These are phyloP conservation scores for Stenotaenia linearis DNA, from an alignment of 2,888 invertebrate species.

Conservation along the genomic window DNA sequence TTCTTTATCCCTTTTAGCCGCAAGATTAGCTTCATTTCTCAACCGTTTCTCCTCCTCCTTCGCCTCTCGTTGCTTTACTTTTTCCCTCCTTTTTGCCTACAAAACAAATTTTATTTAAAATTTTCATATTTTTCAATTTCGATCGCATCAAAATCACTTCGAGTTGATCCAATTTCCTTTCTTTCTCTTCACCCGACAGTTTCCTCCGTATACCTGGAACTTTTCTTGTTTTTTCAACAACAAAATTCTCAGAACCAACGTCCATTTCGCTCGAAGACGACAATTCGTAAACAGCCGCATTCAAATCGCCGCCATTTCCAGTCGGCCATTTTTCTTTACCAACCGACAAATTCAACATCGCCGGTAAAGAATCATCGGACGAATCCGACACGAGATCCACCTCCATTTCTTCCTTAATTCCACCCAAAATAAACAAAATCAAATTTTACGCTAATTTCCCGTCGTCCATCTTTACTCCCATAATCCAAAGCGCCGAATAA, in stretches of 20 bases:
- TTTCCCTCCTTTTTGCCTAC: neutral
- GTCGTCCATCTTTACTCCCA: too few relatives aligned
- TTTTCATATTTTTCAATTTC: neutral
- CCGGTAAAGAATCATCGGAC: neutral
- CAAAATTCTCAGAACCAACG: neutral
- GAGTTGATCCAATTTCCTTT: neutral
- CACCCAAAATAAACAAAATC: neutral
- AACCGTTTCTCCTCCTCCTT: slow-evolving; percentile 21
- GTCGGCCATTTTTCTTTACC: neutral
- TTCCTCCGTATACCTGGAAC: neutral
- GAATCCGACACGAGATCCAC: neutral
- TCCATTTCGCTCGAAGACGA: neutral
- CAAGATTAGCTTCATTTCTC: neutral
- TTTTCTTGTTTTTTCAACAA: neutral
- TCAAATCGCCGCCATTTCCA: neutral
- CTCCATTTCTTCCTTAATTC: neutral
- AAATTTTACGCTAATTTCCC: neutral
- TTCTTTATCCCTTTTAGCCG: neutral
- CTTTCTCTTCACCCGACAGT: neutral
- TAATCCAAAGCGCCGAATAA: neutral
- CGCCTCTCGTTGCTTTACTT: neutral
- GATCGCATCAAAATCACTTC: neutral
- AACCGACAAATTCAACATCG: neutral
- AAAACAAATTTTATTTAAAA: neutral
- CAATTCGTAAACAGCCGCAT: neutral